Percentiles rank a stretch among this genome's conserved stretches.
Conservation (phyloP, 2,797 vertebrate species). For the Typhlichthys eigenmanni region DNA sequence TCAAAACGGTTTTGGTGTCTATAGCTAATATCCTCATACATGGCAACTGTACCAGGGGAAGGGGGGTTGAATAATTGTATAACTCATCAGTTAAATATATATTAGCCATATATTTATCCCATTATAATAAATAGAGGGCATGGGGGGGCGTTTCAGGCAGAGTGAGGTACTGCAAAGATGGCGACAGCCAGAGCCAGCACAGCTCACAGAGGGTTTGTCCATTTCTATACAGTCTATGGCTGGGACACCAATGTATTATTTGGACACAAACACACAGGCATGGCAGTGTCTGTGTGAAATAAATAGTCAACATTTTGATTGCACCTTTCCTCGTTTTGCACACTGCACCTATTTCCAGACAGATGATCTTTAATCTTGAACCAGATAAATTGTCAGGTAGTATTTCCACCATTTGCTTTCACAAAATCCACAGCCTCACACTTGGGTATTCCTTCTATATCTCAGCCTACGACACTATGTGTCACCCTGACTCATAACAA, state of each 20-base stretch:
- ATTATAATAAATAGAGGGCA: too few species aligned
- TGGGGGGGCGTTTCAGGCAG: too few species aligned
- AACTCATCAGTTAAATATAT: too few species aligned
- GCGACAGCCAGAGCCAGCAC: too few species aligned
- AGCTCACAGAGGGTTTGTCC: too few species aligned
- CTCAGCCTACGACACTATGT: not conserved
- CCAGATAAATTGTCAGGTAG: not conserved
- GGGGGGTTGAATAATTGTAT: too few species aligned
- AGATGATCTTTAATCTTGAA: conserved; percentile 42
- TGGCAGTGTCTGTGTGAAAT: not conserved
- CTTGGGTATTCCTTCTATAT: conserved; percentile 29
- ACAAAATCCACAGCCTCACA: conserved; percentile 41
- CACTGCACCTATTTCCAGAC: not conserved
- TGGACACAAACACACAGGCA: conserved; percentile 24
- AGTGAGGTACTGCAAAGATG: too few species aligned
- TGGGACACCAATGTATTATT: conserved; percentile 32
- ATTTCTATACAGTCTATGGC: too few species aligned
- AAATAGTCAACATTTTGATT: conserved; percentile 30
- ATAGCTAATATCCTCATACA: too few species aligned
- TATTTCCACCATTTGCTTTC: conserved; percentile 19
- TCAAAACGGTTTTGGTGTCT: too few species aligned
- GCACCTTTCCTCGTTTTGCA: conserved; percentile 22
- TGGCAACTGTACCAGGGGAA: too few species aligned
- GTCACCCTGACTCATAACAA: not conserved
- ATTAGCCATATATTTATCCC: too few species aligned